Evolutionary conservation across 2,888 invertebrate species (phyloP).

Genomic region (Tanaodytes sp.): DNA sequence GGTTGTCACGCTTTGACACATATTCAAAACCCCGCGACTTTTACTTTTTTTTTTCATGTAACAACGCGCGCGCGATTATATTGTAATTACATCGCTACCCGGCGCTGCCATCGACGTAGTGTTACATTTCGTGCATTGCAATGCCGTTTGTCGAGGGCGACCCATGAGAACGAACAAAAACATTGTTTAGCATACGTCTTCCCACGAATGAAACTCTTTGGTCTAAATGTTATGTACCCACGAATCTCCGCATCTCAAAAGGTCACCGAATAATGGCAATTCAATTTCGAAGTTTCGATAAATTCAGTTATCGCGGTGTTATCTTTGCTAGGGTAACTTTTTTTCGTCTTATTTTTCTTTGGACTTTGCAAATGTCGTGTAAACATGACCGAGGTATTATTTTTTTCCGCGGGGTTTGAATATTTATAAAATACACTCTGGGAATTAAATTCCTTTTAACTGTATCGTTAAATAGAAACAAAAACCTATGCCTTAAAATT

Average conservation of each 20-base stretch:
- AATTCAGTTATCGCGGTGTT: background rate
- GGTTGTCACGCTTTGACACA: too few species aligned
- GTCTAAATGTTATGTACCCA: constrained; percentile 51
- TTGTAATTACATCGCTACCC: constrained; percentile 29
- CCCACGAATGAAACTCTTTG: constrained; percentile 45
- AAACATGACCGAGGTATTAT: too few species aligned
- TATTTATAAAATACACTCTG: too few species aligned
- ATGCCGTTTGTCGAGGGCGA: constrained; percentile 26
- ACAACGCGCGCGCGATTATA: too few species aligned
- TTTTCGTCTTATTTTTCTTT: background rate
- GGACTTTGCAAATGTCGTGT: background rate
- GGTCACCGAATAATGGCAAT: constrained; percentile 51
- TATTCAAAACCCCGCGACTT: too few species aligned
- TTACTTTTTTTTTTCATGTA: too few species aligned
- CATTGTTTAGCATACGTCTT: constrained; percentile 48
- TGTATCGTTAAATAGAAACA: too few species aligned
- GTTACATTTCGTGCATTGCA: constrained; percentile 40
- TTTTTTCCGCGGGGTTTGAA: constrained; percentile 12
- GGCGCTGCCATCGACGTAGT: constrained; percentile 6
- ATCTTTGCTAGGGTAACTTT: too few species aligned
- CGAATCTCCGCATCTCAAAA: constrained; percentile 44
- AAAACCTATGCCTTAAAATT: too few species aligned
- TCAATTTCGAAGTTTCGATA: constrained; percentile 35
- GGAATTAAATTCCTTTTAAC: too few species aligned
- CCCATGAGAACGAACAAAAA: constrained; percentile 46